Evolutionary conservation across 2,888 invertebrate species (phyloP).

Genomic region (Tethea ocularis): DNA sequence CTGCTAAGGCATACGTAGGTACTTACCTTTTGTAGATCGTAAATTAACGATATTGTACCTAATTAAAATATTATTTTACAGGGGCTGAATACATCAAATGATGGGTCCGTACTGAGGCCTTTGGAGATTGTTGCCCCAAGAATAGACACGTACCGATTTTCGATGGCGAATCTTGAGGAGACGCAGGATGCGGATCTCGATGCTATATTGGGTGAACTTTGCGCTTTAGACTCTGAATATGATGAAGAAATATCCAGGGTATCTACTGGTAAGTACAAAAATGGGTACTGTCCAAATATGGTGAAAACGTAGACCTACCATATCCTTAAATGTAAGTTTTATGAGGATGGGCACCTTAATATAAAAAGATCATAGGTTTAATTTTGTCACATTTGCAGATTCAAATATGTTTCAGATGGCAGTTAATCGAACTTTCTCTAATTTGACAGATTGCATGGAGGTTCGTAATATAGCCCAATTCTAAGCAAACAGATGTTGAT

Average conservation of each 20-base stretch:
- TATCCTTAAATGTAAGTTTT: too few species aligned
- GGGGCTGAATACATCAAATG: conserved; percentile 85
- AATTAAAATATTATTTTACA: conserved; percentile 48
- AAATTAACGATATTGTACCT: neutral
- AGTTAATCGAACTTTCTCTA: too few species aligned
- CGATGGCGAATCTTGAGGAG: conserved; percentile 98
- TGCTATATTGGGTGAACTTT: conserved; percentile 97
- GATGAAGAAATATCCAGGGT: conserved; percentile 83
- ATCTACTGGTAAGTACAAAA: conserved; percentile 58
- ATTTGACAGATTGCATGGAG: too few species aligned
- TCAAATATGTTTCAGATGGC: too few species aligned
- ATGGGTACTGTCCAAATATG: too few species aligned
- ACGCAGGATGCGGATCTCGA: conserved; percentile 98
- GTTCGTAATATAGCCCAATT: too few species aligned
- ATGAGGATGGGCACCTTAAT: too few species aligned
- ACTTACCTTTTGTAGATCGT: neutral
- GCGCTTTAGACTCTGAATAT: conserved; percentile 91
- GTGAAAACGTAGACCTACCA: too few species aligned
- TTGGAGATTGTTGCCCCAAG: conserved; percentile 91
- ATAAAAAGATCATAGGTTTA: too few species aligned
- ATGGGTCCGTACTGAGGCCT: conserved; percentile 84
- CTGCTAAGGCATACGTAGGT: too few species aligned
- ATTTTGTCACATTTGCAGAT: too few species aligned
- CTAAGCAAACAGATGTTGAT: too few species aligned
- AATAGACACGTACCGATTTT: conserved; percentile 95